These are phyloP conservation scores for Rotaria socialis DNA, from an alignment of 2,888 invertebrate species.

Conservation along the genomic window DNA sequence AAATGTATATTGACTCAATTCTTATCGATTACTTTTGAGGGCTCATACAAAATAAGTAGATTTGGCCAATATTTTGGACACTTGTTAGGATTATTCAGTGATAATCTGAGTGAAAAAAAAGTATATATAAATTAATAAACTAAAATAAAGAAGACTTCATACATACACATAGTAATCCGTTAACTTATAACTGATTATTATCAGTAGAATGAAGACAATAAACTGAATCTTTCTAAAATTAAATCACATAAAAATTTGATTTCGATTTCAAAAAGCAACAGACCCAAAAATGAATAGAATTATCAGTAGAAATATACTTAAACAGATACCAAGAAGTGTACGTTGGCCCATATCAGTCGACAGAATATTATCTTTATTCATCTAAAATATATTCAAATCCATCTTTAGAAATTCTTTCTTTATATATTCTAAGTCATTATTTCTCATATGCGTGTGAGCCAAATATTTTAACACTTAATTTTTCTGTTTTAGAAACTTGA, in stretches of 20 bases:
- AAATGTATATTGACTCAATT: too few relatives aligned
- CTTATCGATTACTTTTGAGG: neutral
- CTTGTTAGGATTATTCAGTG: neutral
- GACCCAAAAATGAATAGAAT: neutral
- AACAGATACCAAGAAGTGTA: neutral
- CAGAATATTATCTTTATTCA: neutral
- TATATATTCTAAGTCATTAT: too few relatives aligned
- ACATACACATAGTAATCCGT: conserved; percentile 27
- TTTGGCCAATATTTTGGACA: neutral
- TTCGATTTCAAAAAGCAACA: neutral
- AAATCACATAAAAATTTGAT: neutral
- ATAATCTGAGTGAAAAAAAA: neutral
- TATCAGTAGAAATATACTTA: neutral
- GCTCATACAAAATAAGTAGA: neutral
- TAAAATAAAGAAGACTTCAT: neutral
- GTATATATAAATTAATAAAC: neutral
- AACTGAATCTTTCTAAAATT: neutral
- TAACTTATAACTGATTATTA: neutral
- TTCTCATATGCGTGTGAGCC: too few relatives aligned
- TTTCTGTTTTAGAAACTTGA: too few relatives aligned
- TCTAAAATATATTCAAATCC: neutral
- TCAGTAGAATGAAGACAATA: neutral
- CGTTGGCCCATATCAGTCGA: neutral
- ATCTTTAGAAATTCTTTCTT: too few relatives aligned
- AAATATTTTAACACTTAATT: too few relatives aligned